A percentile compares a stretch with the other conserved stretches of the same genome.
Evolutionary conservation across 2,113 vertebrate genomes (phyloP).

Genomic region (Triplophysa tibetana): DNA sequence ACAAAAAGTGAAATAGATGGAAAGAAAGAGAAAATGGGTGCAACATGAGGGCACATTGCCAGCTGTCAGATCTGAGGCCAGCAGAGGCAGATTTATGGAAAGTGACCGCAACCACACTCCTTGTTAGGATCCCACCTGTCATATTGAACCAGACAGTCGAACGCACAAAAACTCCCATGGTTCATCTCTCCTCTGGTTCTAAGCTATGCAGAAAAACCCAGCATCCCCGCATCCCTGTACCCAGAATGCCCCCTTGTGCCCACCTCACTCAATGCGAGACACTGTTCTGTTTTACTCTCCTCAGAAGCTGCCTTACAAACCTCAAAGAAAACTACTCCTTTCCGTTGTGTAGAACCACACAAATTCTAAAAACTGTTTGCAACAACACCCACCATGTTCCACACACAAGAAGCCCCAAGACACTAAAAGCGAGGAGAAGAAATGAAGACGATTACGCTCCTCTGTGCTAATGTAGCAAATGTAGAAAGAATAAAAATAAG

Average conservation of each 20-base stretch:
- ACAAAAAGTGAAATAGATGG: slow-evolving; percentile 44
- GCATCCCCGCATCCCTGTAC: slow-evolving; percentile 13
- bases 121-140: slow-evolving; percentile 73
- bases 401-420: slow-evolving; percentile 13
- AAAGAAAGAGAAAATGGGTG: slow-evolving; percentile 62
- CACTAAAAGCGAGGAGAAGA: slow-evolving; percentile 48
- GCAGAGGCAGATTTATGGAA: slow-evolving; percentile 73
- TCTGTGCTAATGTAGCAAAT: slow-evolving; percentile 51
- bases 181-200: slow-evolving; percentile 13
- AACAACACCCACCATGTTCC: slow-evolving; percentile 55
- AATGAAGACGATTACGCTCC: slow-evolving; percentile 57
- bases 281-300: slow-evolving; percentile 32
- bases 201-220: slow-evolving; percentile 24
- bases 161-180: background rate
- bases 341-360: slow-evolving; percentile 8
- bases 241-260: slow-evolving; percentile 28
- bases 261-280: slow-evolving; percentile 9
- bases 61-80: slow-evolving; percentile 71
- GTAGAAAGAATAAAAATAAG: slow-evolving; percentile 49
- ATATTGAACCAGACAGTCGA: slow-evolving; percentile 42
- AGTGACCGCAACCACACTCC: slow-evolving; percentile 65
- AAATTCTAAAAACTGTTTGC: slow-evolving; percentile 51
- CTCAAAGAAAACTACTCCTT: background rate
- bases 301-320: slow-evolving; percentile 10
- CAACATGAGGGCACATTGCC: slow-evolving; percentile 69